Conservation (phyloP, 2,888 invertebrate species). For the Aleiodes testaceus region DNA sequence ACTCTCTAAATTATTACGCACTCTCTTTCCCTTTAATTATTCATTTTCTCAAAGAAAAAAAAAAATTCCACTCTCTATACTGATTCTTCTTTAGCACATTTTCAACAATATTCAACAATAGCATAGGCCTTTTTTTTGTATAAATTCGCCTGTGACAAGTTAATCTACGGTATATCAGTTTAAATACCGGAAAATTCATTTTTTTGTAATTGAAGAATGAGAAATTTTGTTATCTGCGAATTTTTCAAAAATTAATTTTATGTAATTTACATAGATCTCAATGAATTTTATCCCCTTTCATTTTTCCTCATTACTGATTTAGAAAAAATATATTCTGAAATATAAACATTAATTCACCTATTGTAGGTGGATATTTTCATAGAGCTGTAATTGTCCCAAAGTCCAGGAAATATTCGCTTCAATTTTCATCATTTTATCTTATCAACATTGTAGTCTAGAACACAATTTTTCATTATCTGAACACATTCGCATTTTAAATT, state of each 20-base stretch:
- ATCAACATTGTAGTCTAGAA: conserved; percentile 22
- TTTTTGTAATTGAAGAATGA: conserved; percentile 35
- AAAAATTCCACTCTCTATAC: conserved; percentile 11
- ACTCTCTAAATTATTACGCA: conserved; percentile 62
- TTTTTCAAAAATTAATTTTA: conserved; percentile 11
- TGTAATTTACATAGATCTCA: conserved; percentile 21
- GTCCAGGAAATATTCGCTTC: conserved; percentile 18
- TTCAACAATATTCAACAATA: conserved; percentile 69
- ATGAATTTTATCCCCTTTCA: neutral
- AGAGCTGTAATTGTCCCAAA: conserved; percentile 8
- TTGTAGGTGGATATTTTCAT: conserved; percentile 13
- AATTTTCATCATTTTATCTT: neutral
- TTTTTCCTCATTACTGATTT: conserved; percentile 14
- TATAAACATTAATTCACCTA: conserved; percentile 17
- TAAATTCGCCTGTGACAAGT: conserved; percentile 56
- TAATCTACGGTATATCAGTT: conserved; percentile 63
- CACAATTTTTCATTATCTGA: conserved; percentile 23
- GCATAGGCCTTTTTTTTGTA: conserved; percentile 66
- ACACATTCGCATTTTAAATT: conserved; percentile 15
- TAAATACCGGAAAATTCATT: conserved; percentile 35
- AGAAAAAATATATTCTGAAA: conserved; percentile 31
- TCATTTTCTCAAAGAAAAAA: conserved; percentile 50
- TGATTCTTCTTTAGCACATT: conserved; percentile 54
- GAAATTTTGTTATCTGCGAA: conserved; percentile 18
- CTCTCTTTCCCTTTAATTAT: conserved; percentile 54